A percentile compares a stretch with the other conserved stretches of the same genome.
These are phyloP conservation scores for Ictidomys tridecemlineatus DNA, from an alignment of 2,113 vertebrate genomes.

Conservation along the genomic window DNA sequence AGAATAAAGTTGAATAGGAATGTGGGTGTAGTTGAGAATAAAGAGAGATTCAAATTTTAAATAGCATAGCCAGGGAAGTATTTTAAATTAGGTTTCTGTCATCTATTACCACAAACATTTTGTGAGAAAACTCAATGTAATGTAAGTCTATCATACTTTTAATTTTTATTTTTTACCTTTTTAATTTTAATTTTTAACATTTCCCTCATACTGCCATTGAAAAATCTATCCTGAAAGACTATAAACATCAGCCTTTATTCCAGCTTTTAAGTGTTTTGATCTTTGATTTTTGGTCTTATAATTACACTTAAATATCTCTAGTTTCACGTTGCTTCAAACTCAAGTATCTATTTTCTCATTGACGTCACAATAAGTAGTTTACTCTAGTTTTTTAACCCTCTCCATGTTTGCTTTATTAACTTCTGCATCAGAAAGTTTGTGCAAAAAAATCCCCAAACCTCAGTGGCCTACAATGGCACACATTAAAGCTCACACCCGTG, in stretches of 20 bases:
- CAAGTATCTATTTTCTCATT: slow-evolving; percentile 57
- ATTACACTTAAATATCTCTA: not conserved
- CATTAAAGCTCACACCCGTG: not conserved
- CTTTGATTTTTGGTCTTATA: not conserved
- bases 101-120: not conserved
- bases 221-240: not conserved
- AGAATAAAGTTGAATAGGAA: not conserved
- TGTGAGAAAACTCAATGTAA: not conserved
- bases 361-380: slow-evolving; percentile 42
- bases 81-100: not conserved
- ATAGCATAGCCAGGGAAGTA: not conserved
- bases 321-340: not conserved
- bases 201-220: not conserved
- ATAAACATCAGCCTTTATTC: not conserved
- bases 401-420: not conserved
- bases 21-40: not conserved
- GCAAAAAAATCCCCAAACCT: not conserved
- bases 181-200: not conserved
- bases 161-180: not conserved
- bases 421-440: not conserved
- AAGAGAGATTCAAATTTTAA: not conserved
- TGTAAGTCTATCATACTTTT: not conserved
- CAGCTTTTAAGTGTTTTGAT: not conserved
- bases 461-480: not conserved
- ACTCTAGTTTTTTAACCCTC: not conserved